A percentile compares a stretch with the other conserved stretches of the same genome.
phyloP scores from a whole-genome alignment of 2,888 invertebrate species.

The Cheilosia pagana region DNA sequence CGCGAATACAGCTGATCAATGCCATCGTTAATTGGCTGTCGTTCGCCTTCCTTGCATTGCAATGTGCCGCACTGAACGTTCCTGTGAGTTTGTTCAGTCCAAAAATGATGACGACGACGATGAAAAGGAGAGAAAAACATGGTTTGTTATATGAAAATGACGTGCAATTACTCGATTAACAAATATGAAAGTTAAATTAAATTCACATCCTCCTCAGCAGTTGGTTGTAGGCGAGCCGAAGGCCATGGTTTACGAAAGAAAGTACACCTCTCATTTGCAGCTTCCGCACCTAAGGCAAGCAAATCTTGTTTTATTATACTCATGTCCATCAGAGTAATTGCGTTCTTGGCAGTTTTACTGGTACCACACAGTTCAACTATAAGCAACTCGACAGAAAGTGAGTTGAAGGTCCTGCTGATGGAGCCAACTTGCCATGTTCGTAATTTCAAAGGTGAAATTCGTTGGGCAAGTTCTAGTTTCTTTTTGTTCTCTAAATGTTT shows the following conservation, averaged over 20 bases:
- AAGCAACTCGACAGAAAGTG: constrained; percentile 15
- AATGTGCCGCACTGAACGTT: constrained; percentile 97
- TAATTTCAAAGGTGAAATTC: constrained; percentile 22
- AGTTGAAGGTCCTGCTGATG: not conserved
- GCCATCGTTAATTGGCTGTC: constrained; percentile 91
- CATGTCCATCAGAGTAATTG: constrained; percentile 61
- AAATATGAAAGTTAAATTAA: constrained; percentile 40
- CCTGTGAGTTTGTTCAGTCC: constrained; percentile 83
- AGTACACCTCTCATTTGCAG: constrained; percentile 40
- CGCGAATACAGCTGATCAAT: constrained; percentile 93
- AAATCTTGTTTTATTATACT: constrained; percentile 16
- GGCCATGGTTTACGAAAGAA: not conserved
- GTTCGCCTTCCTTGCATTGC: constrained; percentile 95
- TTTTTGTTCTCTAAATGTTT: not conserved
- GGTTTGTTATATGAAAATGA: constrained; percentile 35
- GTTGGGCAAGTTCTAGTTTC: constrained; percentile 2
- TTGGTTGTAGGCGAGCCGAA: not conserved
- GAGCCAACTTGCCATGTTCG: constrained; percentile 33
- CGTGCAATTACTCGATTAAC: constrained; percentile 32
- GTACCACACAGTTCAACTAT: not conserved
- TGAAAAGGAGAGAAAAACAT: not conserved
- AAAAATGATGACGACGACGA: not conserved
- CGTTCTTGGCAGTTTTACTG: constrained; percentile 51
- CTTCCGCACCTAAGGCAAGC: constrained; percentile 1
- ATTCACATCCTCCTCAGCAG: constrained; percentile 33